Conservation (phyloP, 2,888 invertebrate genomes). For the Idaea biselata region DNA sequence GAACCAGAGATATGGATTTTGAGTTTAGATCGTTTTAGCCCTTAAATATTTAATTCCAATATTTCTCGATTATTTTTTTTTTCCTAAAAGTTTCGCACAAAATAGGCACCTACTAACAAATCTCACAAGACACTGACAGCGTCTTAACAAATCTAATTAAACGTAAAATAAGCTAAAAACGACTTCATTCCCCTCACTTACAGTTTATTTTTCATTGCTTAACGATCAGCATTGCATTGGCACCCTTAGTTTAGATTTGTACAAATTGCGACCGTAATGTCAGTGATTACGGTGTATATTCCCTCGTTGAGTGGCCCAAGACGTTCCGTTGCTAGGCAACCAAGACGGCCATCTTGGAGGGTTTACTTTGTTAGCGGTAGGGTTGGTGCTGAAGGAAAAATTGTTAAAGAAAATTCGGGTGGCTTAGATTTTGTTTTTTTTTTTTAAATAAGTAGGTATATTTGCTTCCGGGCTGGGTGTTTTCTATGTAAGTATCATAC, state of each 20-base stretch:
- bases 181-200: neutral
- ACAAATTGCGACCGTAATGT: slow-evolving; percentile 28
- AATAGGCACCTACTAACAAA: no score
- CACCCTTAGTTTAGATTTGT: neutral
- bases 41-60: no score
- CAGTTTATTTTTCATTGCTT: neutral
- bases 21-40: no score
- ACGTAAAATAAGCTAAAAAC: neutral
- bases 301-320: slow-evolving; percentile 36
- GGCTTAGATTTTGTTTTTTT: slow-evolving; percentile 6
- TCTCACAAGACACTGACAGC: neutral
- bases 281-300: slow-evolving; percentile 37
- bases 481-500: no score
- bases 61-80: no score
- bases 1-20: no score
- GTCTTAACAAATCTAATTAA: neutral
- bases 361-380: slow-evolving; percentile 55
- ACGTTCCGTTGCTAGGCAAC: slow-evolving; percentile 58
- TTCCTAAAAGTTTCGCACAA: no score
- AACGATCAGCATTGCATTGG: neutral
- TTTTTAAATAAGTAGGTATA: no score
- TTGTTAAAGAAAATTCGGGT: slow-evolving; percentile 15
- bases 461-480: no score
- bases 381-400: slow-evolving; percentile 46
- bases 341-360: slow-evolving; percentile 66